Evolutionary conservation across 2,888 invertebrate species (phyloP).

Genomic region (Erebia ligea): DNA sequence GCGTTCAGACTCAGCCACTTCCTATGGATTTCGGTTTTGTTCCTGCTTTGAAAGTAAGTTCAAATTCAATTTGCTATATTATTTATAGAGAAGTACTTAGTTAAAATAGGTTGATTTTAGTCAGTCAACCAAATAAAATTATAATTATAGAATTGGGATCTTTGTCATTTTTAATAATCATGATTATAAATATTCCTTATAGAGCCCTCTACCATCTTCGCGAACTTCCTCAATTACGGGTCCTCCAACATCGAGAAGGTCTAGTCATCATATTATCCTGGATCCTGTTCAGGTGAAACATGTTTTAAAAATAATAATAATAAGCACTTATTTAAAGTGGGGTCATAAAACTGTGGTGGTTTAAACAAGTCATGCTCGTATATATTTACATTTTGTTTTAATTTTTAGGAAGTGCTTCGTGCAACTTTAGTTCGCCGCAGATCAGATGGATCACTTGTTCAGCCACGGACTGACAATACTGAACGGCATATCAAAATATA

Average conservation of each 20-base stretch:
- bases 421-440: conserved; percentile 71
- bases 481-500: conserved; percentile 73
- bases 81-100: no score
- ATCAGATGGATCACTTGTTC: conserved; percentile 74
- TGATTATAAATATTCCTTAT: conserved; percentile 27
- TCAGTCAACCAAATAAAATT: no score
- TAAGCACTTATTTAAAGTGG: neutral
- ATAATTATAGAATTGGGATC: no score
- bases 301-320: no score
- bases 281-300: conserved; percentile 68
- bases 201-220: conserved; percentile 71
- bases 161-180: neutral
- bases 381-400: neutral
- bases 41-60: conserved; percentile 65
- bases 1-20: conserved; percentile 69
- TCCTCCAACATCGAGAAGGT: conserved; percentile 72
- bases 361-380: neutral
- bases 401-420: conserved; percentile 66
- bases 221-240: conserved; percentile 73
- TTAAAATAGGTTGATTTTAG: no score
- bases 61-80: neutral
- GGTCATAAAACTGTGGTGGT: no score
- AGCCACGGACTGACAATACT: conserved; percentile 55
- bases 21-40: conserved; percentile 76
- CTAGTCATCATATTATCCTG: conserved; percentile 70